A percentile compares a stretch with the other conserved stretches of the same genome.
phyloP scores from a whole-genome alignment of 2,113 vertebrate species.

The Dunckerocampus dactyliophorus region DNA sequence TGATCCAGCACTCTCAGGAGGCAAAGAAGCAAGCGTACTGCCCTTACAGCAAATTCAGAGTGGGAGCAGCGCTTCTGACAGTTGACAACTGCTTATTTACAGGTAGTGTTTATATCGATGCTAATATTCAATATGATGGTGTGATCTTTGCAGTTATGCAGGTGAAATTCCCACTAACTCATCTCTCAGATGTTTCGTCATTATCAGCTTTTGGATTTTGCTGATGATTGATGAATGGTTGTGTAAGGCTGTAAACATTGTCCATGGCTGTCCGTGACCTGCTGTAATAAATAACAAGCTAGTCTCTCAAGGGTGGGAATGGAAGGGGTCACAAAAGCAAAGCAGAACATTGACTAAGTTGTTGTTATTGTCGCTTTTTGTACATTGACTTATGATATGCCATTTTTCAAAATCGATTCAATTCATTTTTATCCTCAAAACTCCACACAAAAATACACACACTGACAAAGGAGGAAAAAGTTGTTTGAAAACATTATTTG shows the following conservation, averaged over 20 bases:
- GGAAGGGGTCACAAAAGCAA: background rate
- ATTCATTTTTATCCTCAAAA: no score
- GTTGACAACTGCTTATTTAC: constrained; percentile 72
- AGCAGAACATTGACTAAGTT: background rate
- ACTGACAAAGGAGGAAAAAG: no score
- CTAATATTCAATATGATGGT: background rate
- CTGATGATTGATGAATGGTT: background rate
- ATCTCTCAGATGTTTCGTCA: background rate
- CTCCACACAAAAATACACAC: no score
- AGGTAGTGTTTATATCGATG: constrained; percentile 67
- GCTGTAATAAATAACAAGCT: constrained; percentile 1
- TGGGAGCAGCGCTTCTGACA: constrained; percentile 86
- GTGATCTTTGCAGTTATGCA: background rate
- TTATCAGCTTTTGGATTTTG: background rate
- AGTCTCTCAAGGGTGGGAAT: background rate
- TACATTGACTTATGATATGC: no score
- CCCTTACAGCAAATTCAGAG: constrained; percentile 90
- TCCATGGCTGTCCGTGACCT: background rate
- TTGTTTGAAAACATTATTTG: no score
- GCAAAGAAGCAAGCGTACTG: constrained; percentile 83
- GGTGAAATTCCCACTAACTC: no score
- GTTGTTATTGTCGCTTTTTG: background rate
- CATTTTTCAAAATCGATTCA: no score
- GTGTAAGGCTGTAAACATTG: background rate
- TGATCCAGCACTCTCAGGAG: constrained; percentile 65